Base-by-base conservation (phyloP, 2,113 vertebrate genomes). In the Prunella fulvescens region DNA sequence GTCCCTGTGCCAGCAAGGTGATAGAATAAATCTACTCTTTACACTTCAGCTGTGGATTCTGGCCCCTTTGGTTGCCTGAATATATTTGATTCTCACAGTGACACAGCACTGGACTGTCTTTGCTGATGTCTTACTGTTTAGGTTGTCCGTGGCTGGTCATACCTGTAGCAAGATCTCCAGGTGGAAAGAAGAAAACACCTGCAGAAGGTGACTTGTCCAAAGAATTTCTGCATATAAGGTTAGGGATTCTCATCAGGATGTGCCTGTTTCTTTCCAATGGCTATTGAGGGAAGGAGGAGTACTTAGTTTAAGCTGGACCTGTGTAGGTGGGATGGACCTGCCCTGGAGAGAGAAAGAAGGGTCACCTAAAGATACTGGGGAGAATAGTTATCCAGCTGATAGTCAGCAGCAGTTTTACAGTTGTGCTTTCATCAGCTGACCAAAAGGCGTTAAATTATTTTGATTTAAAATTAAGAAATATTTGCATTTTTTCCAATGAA, bases 261-360 rank as follows among this genome's bases (percentile, higher is more conserved):
- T 50, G 22, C 4, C 16, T 39, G 10, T 58, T 80, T 76, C 44
- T 39, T 65, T 56, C 29, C 22, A 12, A 1, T 19, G 44, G 6
- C 44, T 14, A 0, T 1, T 12, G 39, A 60, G n/a, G 57, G 53
- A 64, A 20, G 2, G 8, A 47, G 12, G n/a, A 45, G 22, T 50
- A 16, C 14, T 60, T 20, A 17, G 57, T 16, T 56, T 58, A 31
- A 19, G 10, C 12, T 14, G 23, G 60, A 60, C 18, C 26, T 65
- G 14, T 0, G 0, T 20, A 29, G 7, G 23, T 58, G 33, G 47
- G 22, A 13, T 20, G 10, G 23, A 35, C 9, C 15, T 53, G 33
- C 10, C 29, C 19, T 1, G 0, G 1, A 5, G 29, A 62, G 24
- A 37, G 61, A 33, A 28, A 19, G 31, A 50, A 44, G 14, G 14